Conservation (phyloP, 2,888 invertebrate species). For the Idaea dimidiata region DNA sequence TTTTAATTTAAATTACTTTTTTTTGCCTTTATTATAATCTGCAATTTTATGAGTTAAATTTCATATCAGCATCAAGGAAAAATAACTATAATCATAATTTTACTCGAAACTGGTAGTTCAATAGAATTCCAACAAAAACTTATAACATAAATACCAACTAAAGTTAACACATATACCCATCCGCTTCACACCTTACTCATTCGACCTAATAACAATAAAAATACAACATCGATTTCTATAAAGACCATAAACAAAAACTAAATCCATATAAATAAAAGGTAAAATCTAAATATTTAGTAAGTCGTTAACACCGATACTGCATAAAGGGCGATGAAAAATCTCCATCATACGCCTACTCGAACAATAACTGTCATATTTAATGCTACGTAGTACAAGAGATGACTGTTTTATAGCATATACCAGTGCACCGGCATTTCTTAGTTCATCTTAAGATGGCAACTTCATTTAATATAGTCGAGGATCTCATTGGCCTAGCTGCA, state of each 20-base stretch:
- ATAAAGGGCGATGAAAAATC: neutral
- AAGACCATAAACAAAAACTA: neutral
- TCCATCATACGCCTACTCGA: neutral
- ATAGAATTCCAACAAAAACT: neutral
- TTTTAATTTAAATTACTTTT: no score
- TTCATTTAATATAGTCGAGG: no score
- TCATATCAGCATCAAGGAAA: no score
- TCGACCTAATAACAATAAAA: neutral
- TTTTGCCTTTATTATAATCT: no score
- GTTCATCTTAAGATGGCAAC: no score
- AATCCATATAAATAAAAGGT: neutral
- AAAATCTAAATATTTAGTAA: slow-evolving; percentile 1
- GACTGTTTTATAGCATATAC: neutral
- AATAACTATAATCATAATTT: no score
- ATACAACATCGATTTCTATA: neutral
- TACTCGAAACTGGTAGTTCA: no score
- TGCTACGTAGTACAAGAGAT: neutral
- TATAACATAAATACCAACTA: neutral
- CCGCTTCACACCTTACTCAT: neutral
- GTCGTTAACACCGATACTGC: neutral
- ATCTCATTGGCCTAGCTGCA: no score
- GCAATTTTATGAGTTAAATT: no score
- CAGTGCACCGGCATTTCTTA: no score
- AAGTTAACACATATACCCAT: neutral
- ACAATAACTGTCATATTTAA: neutral